A percentile compares a stretch with the other conserved stretches of the same genome.
Evolutionary conservation across 2,797 vertebrate species (phyloP).

Genomic region (Enteromius paludinosus): DNA sequence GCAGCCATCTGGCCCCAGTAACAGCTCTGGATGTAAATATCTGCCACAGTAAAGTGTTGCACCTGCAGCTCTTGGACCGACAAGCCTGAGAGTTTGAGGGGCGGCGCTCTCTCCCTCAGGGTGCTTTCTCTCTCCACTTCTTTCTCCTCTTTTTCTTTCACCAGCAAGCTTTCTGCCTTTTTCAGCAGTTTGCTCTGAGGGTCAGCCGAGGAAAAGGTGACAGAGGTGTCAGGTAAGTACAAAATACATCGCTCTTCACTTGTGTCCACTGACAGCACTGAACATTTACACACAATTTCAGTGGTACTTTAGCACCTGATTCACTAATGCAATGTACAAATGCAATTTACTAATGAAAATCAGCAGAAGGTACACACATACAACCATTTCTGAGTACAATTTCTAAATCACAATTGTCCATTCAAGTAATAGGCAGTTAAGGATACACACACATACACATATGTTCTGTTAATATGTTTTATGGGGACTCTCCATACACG

Average conservation of each 20-base stretch:
- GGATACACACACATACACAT: not conserved
- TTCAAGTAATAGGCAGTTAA: not conserved
- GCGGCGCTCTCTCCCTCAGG: constrained; percentile 64
- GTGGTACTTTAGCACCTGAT: not conserved
- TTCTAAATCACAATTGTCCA: not conserved
- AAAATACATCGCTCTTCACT: not conserved
- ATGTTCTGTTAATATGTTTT: too few relatives aligned
- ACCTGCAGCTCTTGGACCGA: constrained; percentile 68
- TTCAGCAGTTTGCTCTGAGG: constrained; percentile 69
- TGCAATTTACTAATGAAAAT: not conserved
- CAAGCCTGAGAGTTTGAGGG: constrained; percentile 63
- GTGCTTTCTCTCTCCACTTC: constrained; percentile 59
- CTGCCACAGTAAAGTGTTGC: constrained; percentile 64
- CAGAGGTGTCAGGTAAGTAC: not conserved
- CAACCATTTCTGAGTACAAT: not conserved
- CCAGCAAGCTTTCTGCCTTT: constrained; percentile 63
- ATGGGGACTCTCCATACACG: not conserved
- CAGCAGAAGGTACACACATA: not conserved
- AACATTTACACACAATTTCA: not conserved
- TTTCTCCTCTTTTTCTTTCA: constrained; percentile 62
- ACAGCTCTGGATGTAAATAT: constrained; percentile 35
- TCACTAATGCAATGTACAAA: not conserved
- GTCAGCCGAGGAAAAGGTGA: constrained; percentile 50
- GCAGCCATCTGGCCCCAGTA: not conserved
- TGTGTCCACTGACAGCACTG: not conserved